phyloP scores from a whole-genome alignment of 2,888 invertebrate genomes.

The Heliconius aoede region DNA sequence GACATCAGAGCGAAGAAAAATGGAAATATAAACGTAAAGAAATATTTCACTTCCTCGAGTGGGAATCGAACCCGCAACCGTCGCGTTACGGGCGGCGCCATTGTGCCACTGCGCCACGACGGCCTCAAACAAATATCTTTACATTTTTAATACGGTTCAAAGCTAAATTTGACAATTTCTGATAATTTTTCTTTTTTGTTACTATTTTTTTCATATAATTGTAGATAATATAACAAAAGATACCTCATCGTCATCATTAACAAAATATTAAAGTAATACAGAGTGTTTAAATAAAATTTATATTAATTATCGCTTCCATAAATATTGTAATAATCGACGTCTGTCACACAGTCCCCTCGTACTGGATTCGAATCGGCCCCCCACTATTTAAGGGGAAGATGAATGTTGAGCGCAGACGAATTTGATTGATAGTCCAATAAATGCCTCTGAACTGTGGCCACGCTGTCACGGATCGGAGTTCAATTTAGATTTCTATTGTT shows the following conservation, averaged over 20 bases:
- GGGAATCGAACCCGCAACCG: no score
- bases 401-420: conserved; percentile 55
- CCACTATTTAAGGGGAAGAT: conserved; percentile 55
- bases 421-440: conserved; percentile 73
- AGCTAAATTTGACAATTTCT: no score
- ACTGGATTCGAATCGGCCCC: conserved; percentile 44
- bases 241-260: background rate
- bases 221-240: background rate
- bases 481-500: conserved; percentile 72
- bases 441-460: conserved; percentile 61
- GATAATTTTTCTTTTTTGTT: no score
- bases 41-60: no score
- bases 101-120: no score
- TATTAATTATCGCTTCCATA: conserved; percentile 8
- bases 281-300: background rate
- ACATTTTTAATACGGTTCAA: no score
- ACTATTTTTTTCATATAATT: no score
- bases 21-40: no score
- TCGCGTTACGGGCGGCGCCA: no score
- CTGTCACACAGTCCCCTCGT: conserved; percentile 44
- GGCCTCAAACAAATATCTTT: no score
- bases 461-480: conserved; percentile 70
- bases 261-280: background rate
- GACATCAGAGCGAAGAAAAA: no score
- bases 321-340: conserved; percentile 34